These are phyloP conservation scores for Pelecanus crispus DNA, from an alignment of 2,113 vertebrate genomes.

Conservation along the genomic window DNA sequence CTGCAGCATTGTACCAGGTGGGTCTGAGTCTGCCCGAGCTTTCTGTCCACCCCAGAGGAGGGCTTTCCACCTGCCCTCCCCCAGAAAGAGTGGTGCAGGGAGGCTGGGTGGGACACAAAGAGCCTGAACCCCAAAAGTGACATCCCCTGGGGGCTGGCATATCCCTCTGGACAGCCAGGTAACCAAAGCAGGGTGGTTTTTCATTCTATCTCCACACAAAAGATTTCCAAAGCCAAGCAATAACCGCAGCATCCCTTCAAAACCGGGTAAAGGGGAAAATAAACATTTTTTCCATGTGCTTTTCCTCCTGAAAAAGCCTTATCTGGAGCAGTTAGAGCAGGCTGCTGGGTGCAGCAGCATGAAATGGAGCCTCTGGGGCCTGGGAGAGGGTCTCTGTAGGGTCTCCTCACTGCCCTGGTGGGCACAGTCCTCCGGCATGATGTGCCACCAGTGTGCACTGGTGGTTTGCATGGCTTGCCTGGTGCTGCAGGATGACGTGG, in stretches of 20 bases:
- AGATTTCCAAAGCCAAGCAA: neutral
- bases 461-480: neutral
- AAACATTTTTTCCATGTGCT: neutral
- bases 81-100: neutral
- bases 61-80: neutral
- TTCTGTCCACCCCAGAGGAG: neutral
- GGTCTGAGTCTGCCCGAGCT: neutral
- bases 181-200: neutral
- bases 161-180: neutral
- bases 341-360: rapidly evolving
- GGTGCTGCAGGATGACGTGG: rapidly evolving
- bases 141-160: neutral
- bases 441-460: rapidly evolving
- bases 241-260: neutral
- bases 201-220: neutral
- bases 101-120: neutral
- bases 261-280: neutral
- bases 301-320: neutral
- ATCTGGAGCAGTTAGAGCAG: neutral
- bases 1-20: neutral
- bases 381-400: neutral
- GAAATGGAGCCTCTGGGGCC: rapidly evolving
- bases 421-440: neutral
- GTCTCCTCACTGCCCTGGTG: neutral
- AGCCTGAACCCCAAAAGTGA: neutral